Base-by-base conservation (phyloP, 2,113 vertebrate genomes). In the Macquaria ambigua region DNA sequence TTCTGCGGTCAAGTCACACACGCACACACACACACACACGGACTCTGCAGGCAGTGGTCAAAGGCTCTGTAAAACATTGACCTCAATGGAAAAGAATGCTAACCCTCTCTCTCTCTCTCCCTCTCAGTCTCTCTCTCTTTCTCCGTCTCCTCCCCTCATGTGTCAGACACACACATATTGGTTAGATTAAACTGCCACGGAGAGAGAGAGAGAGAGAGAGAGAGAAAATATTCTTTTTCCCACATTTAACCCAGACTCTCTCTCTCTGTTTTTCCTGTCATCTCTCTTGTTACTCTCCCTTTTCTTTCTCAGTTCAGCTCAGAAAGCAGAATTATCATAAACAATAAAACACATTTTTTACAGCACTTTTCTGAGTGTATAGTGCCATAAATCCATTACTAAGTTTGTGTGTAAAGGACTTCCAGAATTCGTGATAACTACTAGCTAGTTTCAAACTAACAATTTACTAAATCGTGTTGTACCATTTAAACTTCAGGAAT, bases 1-100 rank as follows among this genome's bases (percentile, higher is more conserved):
- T 39, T 63, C 63, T 4, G 68, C 0, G 31, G 66, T 77, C 48
- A 28, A 28, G n/a, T n/a, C 48, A 12, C 73, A 58, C 55, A 52
- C 46, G 37, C 50, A 69, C 70, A 72, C 37, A 58, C 70, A 62
- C 61, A 48, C 46, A 34, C 59, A 39, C 23, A 56, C 39, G 81
- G 21, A 71, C 83, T 74, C 77, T 67, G 74, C 81, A 84, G 81
- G 82, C 87, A 83, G 77, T 87, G 91, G 90, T 93, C 89, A 90
- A 74, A 83, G 69, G 6, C 88, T 84, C 61, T 62, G 77, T 84
- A 72, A 89, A 93, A 87, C 58, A 81, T 16, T 92, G 91, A 94
- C 88, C 89, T 94, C 91, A 94, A 80, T 90, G 89, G 90, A 93
- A 89, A 94, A 93, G 91, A 91, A 94, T 94, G 89, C 89, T 89